Evolutionary conservation across 2,797 vertebrate genomes (phyloP), one percentile per base, ranked within the genome.

Genomic region (Enteromius paludinosus): DNA sequence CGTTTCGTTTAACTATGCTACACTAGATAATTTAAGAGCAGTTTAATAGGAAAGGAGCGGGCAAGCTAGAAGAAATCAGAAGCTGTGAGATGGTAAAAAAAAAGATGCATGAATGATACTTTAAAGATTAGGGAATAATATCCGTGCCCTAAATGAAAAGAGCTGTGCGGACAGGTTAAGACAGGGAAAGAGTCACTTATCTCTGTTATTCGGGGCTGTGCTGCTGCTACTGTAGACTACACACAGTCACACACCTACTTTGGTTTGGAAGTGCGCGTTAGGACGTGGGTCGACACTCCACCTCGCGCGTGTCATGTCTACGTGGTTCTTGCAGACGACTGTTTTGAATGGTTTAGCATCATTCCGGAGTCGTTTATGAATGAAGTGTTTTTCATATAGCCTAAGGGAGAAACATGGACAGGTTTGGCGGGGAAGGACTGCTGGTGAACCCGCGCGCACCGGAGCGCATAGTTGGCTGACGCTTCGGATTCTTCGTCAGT

Each of bases 401-500:
- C n/a, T n/a, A 11, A 45, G 20, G 33, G 28, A 54, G 47, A 72
- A 68, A 74, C 38, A 84, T 59, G 61, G 25, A 20, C 38, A 61
- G 28, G 5, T 65, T 49, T 54, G 23, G 70, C 47, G 47, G 20
- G 18, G 35, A 30, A 64, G 17, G 41, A 47, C 25, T 14, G 47
- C 47, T 68, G 62, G 59, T 25, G 49, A 84, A 49, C 18, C 61
- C 35, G 30, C 62, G 71, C 61, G 78, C 61, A 79, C 33, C 10
- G 62, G 68, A 74, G 59, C 54, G 35, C 64, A 56, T 45, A 75
- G 14, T 80, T 84, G 61, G 2, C 69, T 74, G 78, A 80, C 38
- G 77, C 20, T 38, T 54, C 10, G 56, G 56, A 59, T 66, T 73
- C 69, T n/a, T 65, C 11, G 61, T 74, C 71, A 52, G 70, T 56